Evolutionary conservation across 2,888 invertebrate genomes (phyloP).

Genomic region (Penaeus monodon): DNA sequence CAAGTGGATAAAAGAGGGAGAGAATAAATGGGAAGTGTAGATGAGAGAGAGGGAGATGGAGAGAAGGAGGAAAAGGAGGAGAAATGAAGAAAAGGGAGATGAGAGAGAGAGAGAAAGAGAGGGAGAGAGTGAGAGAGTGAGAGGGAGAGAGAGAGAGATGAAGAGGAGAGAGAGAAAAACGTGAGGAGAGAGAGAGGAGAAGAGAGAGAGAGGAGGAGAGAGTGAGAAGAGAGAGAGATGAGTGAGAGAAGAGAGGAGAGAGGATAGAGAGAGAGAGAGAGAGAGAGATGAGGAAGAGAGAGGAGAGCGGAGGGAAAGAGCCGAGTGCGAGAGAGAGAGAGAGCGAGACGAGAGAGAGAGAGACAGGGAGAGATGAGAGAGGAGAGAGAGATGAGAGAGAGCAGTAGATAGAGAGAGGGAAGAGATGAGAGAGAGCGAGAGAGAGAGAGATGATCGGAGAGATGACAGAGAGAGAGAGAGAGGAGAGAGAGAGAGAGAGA

Average conservation of each 20-base stretch:
- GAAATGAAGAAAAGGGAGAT: not conserved
- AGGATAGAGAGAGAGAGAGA: too few relatives aligned
- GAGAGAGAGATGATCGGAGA: too few relatives aligned
- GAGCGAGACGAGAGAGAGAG: constrained; percentile 10
- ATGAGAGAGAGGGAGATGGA: not conserved
- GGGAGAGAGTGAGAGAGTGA: not conserved
- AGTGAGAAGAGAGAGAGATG: not conserved
- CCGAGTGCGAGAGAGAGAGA: not conserved
- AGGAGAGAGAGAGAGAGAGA: not conserved
- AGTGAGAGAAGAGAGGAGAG: constrained; percentile 18
- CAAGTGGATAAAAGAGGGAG: not conserved
- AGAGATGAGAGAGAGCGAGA: too few relatives aligned
- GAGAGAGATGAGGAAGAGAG: not conserved
- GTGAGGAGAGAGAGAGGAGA: not conserved
- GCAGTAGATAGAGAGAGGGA: not conserved
- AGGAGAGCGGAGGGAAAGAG: not conserved
- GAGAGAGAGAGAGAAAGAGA: too few relatives aligned
- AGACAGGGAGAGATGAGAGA: not conserved
- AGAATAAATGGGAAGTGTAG: not conserved
- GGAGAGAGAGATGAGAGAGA: not conserved
- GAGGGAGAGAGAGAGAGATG: not conserved
- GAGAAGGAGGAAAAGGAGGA: not conserved
- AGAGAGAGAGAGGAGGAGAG: too few relatives aligned
- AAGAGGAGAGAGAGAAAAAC: constrained; percentile 5
- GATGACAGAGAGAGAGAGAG: too few relatives aligned